These are phyloP conservation scores for Eptatretus atami DNA, from an alignment of 2,797 vertebrate genomes.

Conservation along the genomic window DNA sequence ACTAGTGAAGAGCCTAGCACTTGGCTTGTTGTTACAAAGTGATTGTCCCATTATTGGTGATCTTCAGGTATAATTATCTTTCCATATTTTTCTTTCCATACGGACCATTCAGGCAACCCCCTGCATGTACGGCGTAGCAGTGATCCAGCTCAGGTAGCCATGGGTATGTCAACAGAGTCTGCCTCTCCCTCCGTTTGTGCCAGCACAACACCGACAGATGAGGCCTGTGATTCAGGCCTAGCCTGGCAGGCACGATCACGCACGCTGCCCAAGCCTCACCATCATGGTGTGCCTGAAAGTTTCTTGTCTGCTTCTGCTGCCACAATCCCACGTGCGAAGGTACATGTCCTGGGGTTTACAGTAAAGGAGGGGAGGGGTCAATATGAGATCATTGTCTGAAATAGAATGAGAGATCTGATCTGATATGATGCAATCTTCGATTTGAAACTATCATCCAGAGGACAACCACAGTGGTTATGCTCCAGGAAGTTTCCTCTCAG, in stretches of 20 bases:
- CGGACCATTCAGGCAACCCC: conserved; percentile 40
- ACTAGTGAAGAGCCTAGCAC: no score
- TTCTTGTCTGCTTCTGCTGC: background rate
- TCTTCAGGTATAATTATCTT: no score
- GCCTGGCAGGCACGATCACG: background rate
- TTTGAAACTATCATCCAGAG: no score
- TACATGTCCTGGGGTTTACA: background rate
- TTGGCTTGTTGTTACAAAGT: no score
- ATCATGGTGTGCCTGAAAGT: background rate
- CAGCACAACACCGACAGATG: background rate
- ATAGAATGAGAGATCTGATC: no score
- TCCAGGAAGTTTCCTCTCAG: no score
- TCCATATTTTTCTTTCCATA: conserved; percentile 7
- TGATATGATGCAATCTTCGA: no score
- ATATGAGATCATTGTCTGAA: no score
- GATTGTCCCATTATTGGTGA: no score
- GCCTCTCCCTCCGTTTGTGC: background rate
- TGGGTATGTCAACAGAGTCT: background rate
- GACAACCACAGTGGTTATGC: no score
- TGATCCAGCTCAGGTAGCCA: conserved; percentile 41
- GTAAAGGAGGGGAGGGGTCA: no score
- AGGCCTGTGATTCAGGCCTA: background rate
- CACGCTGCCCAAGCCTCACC: conserved; percentile 4
- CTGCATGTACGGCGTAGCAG: conserved; percentile 81
- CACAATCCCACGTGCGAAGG: conserved; percentile 4